A percentile compares a stretch with the other conserved stretches of the same genome.
These are phyloP conservation scores for Emydocephalus ijimae DNA, from an alignment of 2,113 vertebrate genomes.

Conservation along the genomic window DNA sequence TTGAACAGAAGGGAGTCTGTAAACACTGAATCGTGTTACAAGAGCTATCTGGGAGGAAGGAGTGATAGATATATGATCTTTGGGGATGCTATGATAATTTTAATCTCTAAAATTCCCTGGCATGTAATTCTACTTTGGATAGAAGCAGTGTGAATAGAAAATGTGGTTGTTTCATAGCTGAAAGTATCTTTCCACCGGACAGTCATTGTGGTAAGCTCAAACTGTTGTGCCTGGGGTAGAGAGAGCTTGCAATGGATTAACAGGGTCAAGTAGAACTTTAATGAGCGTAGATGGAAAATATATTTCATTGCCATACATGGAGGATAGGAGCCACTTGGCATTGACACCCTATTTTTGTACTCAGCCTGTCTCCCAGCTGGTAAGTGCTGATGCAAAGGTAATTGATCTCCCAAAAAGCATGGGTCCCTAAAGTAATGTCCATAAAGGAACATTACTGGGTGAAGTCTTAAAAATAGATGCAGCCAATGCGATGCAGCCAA, in stretches of 20 bases:
- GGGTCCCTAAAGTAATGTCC: slow-evolving; percentile 33
- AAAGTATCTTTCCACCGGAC: neutral
- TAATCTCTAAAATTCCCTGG: slow-evolving; percentile 6
- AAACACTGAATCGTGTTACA: slow-evolving; percentile 6
- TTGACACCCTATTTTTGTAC: slow-evolving; percentile 51
- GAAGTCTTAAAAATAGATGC: slow-evolving; percentile 56
- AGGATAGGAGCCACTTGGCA: slow-evolving; percentile 41
- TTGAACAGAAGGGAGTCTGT: neutral
- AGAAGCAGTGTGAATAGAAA: neutral
- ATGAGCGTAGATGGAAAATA: slow-evolving; percentile 60
- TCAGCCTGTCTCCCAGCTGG: slow-evolving; percentile 53
- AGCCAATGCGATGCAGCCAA: slow-evolving; percentile 36
- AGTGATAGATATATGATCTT: slow-evolving; percentile 7
- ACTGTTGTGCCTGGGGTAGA: neutral
- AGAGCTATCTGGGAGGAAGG: neutral
- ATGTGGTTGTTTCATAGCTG: neutral
- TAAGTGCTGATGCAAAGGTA: slow-evolving; percentile 59
- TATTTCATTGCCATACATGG: slow-evolving; percentile 51
- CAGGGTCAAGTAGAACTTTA: slow-evolving; percentile 54
- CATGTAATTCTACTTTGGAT: neutral
- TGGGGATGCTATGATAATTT: neutral
- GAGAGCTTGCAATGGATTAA: slow-evolving; percentile 42
- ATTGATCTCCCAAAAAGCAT: slow-evolving; percentile 53
- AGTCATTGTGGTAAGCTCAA: neutral
- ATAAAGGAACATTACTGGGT: slow-evolving; percentile 38